Base-by-base conservation (phyloP, 2,888 invertebrate genomes). In the Chaetogeoica ovagalla region DNA sequence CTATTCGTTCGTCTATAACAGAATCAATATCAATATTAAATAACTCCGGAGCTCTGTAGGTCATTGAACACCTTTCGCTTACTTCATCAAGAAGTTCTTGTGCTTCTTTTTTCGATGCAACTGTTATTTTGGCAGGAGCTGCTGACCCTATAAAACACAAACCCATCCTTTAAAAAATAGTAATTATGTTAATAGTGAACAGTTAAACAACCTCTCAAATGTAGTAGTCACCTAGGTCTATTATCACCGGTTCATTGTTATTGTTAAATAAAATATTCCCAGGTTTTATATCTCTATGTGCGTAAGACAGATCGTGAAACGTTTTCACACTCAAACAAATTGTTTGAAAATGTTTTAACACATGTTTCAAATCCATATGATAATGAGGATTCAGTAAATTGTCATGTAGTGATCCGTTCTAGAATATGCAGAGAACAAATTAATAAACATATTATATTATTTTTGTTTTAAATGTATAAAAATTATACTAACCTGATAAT, bases 261-360 rank as follows among this genome's bases (percentile, higher is more conserved):
- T 93, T 91, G 30, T 90, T 89, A 43, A 95, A 86, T 84, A 95
- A 90, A 83, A 96, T 90, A 87, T 96, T 96, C 21, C 92, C 93
- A 75, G 95, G 93, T 87, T 96, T 96, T 60, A 96, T 86, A 86
- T 96, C 95, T 84, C 95, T 89, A 85, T 94, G 94, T 60, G 94
- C 93, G 83, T 93, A 87, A 30, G 93, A 91, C 81, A 91, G 89
- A 84, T 91, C 90, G 85, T 95, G 94, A 85, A 95, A 89, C 70
- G 90, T 91, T 85, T 90, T 90, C 0, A 94, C 87, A 0, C 91
- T 94, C 84, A 92, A 90, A 85, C 93, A 93, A 71, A 94, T 89
- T 74, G 91, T 91, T 76, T 88, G 85, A 85, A 94, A 94, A 83
- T 93, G 88, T 83, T 90, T 88, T 84, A 94, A 86, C 72, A 94